phyloP scores from a whole-genome alignment of 2,888 invertebrate genomes.

The Quadriops clusia region DNA sequence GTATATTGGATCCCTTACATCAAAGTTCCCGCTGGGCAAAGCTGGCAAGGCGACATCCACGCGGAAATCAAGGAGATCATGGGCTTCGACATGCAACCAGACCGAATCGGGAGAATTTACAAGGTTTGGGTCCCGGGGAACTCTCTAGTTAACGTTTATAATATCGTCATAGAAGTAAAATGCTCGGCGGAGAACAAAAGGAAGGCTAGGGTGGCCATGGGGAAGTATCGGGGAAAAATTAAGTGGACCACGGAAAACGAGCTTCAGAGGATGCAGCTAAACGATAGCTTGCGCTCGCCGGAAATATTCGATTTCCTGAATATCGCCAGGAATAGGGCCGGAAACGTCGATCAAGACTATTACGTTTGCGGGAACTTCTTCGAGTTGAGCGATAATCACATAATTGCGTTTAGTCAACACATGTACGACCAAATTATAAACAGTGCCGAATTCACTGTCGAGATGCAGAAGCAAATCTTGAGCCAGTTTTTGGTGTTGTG shows the following conservation, averaged over 20 bases:
- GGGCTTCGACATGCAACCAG: constrained; percentile 20
- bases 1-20: constrained; percentile 29
- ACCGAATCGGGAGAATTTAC: constrained; percentile 18
- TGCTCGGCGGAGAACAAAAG: not conserved
- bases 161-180: too few species aligned
- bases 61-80: constrained; percentile 27
- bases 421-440: constrained; percentile 26
- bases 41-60: constrained; percentile 21
- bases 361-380: constrained; percentile 21
- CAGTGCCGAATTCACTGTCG: constrained; percentile 24
- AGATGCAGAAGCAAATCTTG: constrained; percentile 45
- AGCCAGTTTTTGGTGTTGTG: constrained; percentile 44
- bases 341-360: constrained; percentile 14
- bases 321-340: not conserved
- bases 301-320: constrained; percentile 25
- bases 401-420: too few species aligned
- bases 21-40: constrained; percentile 19
- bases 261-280: constrained; percentile 19
- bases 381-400: constrained; percentile 27
- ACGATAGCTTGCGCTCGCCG: constrained; percentile 24
- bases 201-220: not conserved
- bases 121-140: constrained; percentile 26
- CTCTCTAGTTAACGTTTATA: too few species aligned
- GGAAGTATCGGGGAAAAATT: constrained; percentile 28
- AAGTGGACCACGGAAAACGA: constrained; percentile 28